These are phyloP conservation scores for Apotomis betuletana DNA, from an alignment of 2,888 invertebrate genomes.

Conservation along the genomic window DNA sequence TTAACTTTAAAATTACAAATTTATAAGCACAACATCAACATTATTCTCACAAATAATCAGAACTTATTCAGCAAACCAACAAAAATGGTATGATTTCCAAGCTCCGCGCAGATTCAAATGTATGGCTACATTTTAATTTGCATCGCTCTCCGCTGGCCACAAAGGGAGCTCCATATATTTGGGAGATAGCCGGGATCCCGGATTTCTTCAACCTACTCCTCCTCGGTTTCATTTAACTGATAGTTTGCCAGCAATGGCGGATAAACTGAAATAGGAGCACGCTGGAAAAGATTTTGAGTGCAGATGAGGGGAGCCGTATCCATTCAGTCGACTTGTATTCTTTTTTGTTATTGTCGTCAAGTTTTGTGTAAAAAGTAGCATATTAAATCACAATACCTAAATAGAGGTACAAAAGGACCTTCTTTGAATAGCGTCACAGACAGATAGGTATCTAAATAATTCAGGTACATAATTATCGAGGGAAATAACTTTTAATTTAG, in stretches of 20 bases:
- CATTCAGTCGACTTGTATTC: not conserved
- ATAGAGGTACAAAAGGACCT: too few species aligned
- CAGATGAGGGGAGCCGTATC: not conserved
- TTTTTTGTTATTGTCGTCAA: not conserved
- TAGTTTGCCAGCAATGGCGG: not conserved
- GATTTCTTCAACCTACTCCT: not conserved
- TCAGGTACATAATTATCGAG: too few species aligned
- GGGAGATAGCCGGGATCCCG: constrained; percentile 1
- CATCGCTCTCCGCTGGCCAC: constrained; percentile 1
- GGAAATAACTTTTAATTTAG: too few species aligned
- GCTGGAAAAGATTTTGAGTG: not conserved
- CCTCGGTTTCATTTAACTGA: constrained; percentile 7
- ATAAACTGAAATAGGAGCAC: not conserved
- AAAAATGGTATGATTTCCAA: not conserved
- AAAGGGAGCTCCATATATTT: constrained; percentile 18
- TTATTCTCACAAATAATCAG: too few species aligned
- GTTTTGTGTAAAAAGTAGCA: not conserved
- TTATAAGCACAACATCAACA: too few species aligned
- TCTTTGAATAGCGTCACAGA: too few species aligned
- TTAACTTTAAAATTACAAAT: too few species aligned
- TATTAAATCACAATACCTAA: too few species aligned
- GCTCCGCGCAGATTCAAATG: not conserved
- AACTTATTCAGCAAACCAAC: not conserved
- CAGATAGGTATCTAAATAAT: too few species aligned
- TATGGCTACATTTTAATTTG: constrained; percentile 14